Evolutionary conservation across 2,113 vertebrate genomes (phyloP).

Genomic region (Elaphurus davidianus): DNA sequence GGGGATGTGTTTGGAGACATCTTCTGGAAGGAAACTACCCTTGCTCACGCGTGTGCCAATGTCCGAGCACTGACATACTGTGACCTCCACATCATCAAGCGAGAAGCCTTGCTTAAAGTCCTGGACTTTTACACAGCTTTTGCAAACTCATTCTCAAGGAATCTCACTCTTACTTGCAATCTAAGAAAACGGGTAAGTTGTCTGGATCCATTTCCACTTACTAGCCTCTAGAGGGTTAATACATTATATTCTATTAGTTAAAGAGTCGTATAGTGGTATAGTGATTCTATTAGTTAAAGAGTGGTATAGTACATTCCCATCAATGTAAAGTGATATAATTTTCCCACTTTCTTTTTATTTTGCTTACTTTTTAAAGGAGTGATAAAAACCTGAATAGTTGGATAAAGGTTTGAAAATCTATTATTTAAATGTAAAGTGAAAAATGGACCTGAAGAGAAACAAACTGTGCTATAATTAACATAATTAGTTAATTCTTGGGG

Average conservation of each 20-base stretch:
- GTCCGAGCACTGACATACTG: slow-evolving; percentile 96
- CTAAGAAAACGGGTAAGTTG: slow-evolving; percentile 93
- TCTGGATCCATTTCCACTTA: background rate
- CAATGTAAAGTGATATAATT: background rate
- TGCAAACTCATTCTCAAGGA: slow-evolving; percentile 96
- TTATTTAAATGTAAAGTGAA: slow-evolving; percentile 16
- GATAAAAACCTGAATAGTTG: background rate
- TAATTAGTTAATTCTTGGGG: background rate
- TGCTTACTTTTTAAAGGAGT: background rate
- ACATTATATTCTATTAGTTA: background rate
- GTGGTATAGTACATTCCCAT: background rate
- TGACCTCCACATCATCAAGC: slow-evolving; percentile 95
- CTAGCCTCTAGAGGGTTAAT: background rate
- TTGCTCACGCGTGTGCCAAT: slow-evolving; percentile 95
- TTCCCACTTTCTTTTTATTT: slow-evolving; percentile 8
- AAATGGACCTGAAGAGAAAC: slow-evolving; percentile 50
- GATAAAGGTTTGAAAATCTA: background rate
- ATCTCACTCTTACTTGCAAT: slow-evolving; percentile 97
- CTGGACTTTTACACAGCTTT: slow-evolving; percentile 97
- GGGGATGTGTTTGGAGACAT: slow-evolving; percentile 98
- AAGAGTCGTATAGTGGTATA: background rate
- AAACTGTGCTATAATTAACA: background rate
- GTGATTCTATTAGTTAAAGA: background rate
- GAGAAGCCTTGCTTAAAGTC: slow-evolving; percentile 96
- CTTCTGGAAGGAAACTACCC: slow-evolving; percentile 96